Evolutionary conservation across 2,113 vertebrate species (phyloP).

Genomic region (Melozone crissalis): DNA sequence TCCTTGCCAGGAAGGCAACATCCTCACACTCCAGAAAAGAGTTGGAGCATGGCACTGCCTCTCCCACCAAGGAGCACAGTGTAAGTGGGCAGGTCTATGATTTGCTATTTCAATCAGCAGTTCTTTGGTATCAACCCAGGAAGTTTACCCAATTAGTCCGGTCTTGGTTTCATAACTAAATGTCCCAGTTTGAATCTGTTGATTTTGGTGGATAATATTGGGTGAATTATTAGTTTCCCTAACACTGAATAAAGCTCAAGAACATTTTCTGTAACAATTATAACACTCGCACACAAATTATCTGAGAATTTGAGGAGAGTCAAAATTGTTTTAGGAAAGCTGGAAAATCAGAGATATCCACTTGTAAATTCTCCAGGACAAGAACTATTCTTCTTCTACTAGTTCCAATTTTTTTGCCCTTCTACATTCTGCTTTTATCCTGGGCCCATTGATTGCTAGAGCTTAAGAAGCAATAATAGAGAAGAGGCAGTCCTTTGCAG

Average conservation of each 20-base stretch:
- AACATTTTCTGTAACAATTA: neutral
- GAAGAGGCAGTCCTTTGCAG: neutral
- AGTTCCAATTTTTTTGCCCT: fast-evolving
- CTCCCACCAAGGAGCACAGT: fast-evolving
- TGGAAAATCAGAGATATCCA: neutral
- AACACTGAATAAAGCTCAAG: neutral
- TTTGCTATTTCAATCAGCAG: neutral
- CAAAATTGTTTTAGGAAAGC: neutral
- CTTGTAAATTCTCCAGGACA: neutral
- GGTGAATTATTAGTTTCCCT: neutral
- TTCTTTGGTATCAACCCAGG: neutral
- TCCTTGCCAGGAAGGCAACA: fast-evolving
- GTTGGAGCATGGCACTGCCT: fast-evolving
- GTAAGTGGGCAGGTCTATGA: neutral
- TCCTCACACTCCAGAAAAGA: neutral
- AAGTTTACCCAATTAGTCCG: neutral
- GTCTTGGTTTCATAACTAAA: neutral
- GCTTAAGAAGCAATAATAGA: neutral
- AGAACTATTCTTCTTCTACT: neutral
- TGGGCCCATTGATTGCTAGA: neutral
- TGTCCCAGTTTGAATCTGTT: neutral
- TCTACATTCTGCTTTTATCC: neutral
- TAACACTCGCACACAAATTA: neutral
- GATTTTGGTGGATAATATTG: neutral
- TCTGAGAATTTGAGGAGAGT: neutral